These are phyloP conservation scores for Stenodema calcarata DNA, from an alignment of 2,888 invertebrate species.

Conservation along the genomic window DNA sequence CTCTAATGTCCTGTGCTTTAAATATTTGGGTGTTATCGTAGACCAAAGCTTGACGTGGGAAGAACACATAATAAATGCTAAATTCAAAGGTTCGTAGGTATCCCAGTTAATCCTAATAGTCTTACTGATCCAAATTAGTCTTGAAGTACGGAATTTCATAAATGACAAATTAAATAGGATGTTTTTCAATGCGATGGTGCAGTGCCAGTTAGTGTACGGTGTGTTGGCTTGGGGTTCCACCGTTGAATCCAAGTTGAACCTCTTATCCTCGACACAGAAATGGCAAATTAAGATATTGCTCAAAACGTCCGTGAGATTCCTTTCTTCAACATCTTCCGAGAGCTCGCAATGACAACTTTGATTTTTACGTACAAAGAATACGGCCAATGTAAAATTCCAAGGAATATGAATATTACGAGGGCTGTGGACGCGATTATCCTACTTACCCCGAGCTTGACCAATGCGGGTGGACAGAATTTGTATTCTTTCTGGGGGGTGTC, in stretches of 20 bases:
- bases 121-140: background rate
- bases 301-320: background rate
- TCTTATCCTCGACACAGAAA: no score
- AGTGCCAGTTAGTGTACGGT: no score
- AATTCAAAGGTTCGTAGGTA: background rate
- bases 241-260: no score
- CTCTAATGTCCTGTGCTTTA: background rate
- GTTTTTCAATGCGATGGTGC: no score
- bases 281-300: background rate
- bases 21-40: background rate
- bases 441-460: background rate
- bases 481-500: no score
- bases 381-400: background rate
- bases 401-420: background rate
- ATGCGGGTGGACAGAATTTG: background rate
- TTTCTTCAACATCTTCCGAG: background rate
- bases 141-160: background rate
- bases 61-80: background rate
- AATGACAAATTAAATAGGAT: background rate
- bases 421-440: background rate
- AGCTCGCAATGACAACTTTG: background rate
- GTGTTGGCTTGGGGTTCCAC: no score
- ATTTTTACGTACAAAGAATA: background rate
- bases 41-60: background rate
- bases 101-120: no score